A percentile compares a stretch with the other conserved stretches of the same genome.
These are phyloP conservation scores for Planiliza haematocheilus DNA, from an alignment of 2,113 vertebrate species.

Conservation along the genomic window DNA sequence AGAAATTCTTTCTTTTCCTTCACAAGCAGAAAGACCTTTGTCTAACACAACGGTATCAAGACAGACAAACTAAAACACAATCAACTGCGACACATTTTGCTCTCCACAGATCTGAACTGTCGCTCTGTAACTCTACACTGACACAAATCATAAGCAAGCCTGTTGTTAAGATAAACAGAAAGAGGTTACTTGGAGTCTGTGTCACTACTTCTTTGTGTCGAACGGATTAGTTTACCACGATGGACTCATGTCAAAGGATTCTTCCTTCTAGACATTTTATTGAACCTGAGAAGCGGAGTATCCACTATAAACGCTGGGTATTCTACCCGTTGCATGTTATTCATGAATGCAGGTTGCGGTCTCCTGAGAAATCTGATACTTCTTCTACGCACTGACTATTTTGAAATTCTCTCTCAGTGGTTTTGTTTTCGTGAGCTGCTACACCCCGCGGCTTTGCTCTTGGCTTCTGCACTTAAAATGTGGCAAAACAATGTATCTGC, in stretches of 20 bases:
- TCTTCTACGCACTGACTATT: slow-evolving; percentile 39
- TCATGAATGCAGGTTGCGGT: slow-evolving; percentile 61
- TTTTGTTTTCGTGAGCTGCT: slow-evolving; percentile 50
- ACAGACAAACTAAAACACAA: neutral
- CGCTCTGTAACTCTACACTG: neutral
- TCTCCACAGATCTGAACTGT: neutral
- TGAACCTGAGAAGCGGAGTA: slow-evolving; percentile 54
- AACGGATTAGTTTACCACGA: slow-evolving; percentile 15
- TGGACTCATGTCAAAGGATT: slow-evolving; percentile 24
- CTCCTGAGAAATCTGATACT: slow-evolving; percentile 49
- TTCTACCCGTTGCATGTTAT: slow-evolving; percentile 51
- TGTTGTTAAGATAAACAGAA: neutral
- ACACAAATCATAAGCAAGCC: slow-evolving; percentile 5
- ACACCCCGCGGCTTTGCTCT: slow-evolving; percentile 29
- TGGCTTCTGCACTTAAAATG: slow-evolving; percentile 42
- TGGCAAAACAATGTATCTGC: slow-evolving; percentile 39
- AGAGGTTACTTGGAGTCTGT: neutral
- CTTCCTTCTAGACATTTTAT: slow-evolving; percentile 51
- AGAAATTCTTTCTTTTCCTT: neutral
- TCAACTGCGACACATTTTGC: neutral
- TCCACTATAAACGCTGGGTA: slow-evolving; percentile 44
- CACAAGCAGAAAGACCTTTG: neutral
- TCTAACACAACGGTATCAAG: neutral
- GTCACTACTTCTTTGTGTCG: neutral
- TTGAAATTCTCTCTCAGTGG: slow-evolving; percentile 37